A percentile compares a stretch with the other conserved stretches of the same genome.
These are phyloP conservation scores for Sycophaga agraensis DNA, from an alignment of 1,140 invertebrate species.

Conservation along the genomic window DNA sequence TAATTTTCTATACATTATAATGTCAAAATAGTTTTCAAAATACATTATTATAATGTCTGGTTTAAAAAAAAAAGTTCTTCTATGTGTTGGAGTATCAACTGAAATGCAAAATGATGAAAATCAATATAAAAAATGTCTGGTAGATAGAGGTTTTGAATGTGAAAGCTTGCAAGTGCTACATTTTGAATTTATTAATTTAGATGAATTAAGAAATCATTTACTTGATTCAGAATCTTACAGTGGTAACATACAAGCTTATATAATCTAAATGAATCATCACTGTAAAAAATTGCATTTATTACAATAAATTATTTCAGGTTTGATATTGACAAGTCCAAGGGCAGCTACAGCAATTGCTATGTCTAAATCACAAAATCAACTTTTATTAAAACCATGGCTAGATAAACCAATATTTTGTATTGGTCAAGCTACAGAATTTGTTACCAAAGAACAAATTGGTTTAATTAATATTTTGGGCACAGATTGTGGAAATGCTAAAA, in stretches of 20 bases:
- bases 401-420: slow-evolving; percentile 45
- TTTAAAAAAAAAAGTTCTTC: slow-evolving; percentile 36
- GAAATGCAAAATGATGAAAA: slow-evolving; percentile 41
- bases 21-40: too few relatives aligned
- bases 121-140: slow-evolving; percentile 40
- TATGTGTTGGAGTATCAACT: slow-evolving; percentile 45
- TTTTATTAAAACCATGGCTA: slow-evolving; percentile 38
- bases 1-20: too few relatives aligned
- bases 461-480: slow-evolving; percentile 44
- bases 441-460: slow-evolving; percentile 37
- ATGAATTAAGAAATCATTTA: slow-evolving; percentile 37
- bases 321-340: slow-evolving; percentile 52
- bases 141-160: slow-evolving; percentile 44
- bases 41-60: too few relatives aligned
- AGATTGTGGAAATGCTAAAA: slow-evolving; percentile 46
- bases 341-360: slow-evolving; percentile 44
- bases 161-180: slow-evolving; percentile 42
- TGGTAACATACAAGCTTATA: slow-evolving; percentile 37
- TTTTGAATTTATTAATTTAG: slow-evolving; percentile 47
- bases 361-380: slow-evolving; percentile 28
- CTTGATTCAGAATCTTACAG: slow-evolving; percentile 37
- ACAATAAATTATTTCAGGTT: slow-evolving; percentile 35
- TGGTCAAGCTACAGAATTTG: slow-evolving; percentile 45
- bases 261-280: too few relatives aligned
- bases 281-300: too few relatives aligned